phyloP scores from a whole-genome alignment of 92 coral and sea anemone species.

The Metridium senile region DNA sequence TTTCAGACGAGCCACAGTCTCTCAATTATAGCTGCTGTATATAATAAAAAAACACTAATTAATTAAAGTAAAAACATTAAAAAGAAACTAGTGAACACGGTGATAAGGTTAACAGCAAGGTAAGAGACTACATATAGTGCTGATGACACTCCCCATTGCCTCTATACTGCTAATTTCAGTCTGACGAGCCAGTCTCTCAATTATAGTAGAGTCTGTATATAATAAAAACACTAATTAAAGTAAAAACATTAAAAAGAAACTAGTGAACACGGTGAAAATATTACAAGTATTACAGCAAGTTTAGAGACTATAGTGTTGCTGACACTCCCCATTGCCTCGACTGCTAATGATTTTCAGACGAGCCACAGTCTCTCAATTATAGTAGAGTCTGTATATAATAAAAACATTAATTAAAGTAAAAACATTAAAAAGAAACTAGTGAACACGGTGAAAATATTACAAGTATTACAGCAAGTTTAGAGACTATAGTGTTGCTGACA shows the following conservation, averaged over 20 bases:
- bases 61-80: background rate
- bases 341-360: too few relatives aligned
- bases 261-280: background rate
- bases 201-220: too few relatives aligned
- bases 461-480: background rate
- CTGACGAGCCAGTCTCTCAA: too few relatives aligned
- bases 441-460: background rate
- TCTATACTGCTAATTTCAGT: too few relatives aligned
- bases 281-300: background rate
- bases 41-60: too few relatives aligned
- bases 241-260: background rate
- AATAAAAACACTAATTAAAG: background rate
- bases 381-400: too few relatives aligned
- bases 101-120: background rate
- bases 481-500: background rate
- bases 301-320: background rate
- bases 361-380: too few relatives aligned
- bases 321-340: slow-evolving; percentile 27
- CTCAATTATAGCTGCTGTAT: too few relatives aligned
- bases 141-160: background rate
- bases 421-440: background rate
- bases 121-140: background rate
- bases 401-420: background rate
- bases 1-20: too few relatives aligned
- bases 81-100: background rate